These are phyloP conservation scores for Cecidostiba fungosa DNA, from an alignment of 2,888 invertebrate species.

Conservation along the genomic window DNA sequence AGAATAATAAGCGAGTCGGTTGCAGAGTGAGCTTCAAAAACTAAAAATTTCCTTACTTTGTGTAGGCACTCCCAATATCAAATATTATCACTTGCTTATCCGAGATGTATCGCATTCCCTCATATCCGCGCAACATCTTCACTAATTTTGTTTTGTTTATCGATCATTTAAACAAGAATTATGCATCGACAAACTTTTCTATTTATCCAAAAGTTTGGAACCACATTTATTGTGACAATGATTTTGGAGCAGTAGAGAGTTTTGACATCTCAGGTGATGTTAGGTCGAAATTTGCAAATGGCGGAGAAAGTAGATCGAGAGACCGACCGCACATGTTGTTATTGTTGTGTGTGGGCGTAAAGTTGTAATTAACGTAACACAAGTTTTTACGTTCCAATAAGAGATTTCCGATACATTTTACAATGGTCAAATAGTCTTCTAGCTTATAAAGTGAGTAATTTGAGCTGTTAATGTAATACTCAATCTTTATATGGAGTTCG, in stretches of 20 bases:
- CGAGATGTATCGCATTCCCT: conserved; percentile 88
- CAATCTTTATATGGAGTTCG: neutral
- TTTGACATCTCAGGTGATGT: neutral
- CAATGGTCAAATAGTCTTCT: neutral
- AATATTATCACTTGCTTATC: conserved; percentile 95
- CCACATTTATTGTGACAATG: neutral
- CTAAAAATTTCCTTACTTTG: conserved; percentile 86
- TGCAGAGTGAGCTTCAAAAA: conserved; percentile 8
- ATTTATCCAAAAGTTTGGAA: conserved; percentile 19
- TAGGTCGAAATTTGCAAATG: conserved; percentile 32
- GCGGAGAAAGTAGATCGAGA: neutral
- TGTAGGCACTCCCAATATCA: conserved; percentile 94
- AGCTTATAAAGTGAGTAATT: neutral
- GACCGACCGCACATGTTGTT: neutral
- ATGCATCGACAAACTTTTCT: neutral
- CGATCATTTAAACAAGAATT: conserved; percentile 5
- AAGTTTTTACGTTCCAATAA: neutral
- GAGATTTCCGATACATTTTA: neutral
- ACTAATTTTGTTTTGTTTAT: neutral
- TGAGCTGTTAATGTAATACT: neutral
- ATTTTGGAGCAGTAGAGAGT: conserved; percentile 14
- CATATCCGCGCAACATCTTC: conserved; percentile 81
- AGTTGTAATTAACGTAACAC: neutral
- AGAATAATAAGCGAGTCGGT: neutral
- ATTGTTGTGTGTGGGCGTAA: neutral